phyloP scores from a whole-genome alignment of 2,113 vertebrate species.

The Philantomba maxwellii region DNA sequence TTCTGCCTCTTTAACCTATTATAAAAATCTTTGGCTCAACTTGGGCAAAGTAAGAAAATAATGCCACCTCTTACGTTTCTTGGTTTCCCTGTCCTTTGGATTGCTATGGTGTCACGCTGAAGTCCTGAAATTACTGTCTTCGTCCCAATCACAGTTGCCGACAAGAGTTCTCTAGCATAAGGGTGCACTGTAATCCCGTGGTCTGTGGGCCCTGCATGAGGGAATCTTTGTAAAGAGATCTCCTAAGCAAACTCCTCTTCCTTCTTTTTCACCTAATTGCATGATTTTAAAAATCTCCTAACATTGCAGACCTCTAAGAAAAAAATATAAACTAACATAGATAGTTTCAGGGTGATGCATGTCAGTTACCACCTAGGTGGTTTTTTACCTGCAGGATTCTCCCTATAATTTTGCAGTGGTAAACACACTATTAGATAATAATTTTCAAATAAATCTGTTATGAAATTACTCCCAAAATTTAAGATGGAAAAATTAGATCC shows the following conservation, averaged over 20 bases:
- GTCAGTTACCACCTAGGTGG: neutral
- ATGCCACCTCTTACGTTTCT: neutral
- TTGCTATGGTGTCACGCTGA: neutral
- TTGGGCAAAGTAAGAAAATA: constrained; percentile 34
- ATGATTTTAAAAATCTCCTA: constrained; percentile 35
- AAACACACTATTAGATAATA: neutral
- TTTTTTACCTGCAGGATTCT: neutral
- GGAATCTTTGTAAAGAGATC: constrained; percentile 3
- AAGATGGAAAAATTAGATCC: neutral
- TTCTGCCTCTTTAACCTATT: constrained; percentile 46
- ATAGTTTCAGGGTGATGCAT: neutral
- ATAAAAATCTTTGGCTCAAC: neutral
- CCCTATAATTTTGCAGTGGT: neutral
- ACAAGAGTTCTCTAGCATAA: neutral
- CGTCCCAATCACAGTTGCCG: neutral
- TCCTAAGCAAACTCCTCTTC: neutral
- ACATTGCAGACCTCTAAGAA: neutral
- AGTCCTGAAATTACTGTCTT: neutral
- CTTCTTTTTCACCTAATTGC: constrained; percentile 22
- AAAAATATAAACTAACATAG: neutral
- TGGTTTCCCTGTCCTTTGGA: neutral
- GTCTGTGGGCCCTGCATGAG: neutral
- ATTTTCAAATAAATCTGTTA: neutral
- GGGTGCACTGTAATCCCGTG: neutral
- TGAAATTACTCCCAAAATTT: neutral